Conservation (phyloP, 2,888 invertebrate genomes). For the Drosophila prostipennis region DNA sequence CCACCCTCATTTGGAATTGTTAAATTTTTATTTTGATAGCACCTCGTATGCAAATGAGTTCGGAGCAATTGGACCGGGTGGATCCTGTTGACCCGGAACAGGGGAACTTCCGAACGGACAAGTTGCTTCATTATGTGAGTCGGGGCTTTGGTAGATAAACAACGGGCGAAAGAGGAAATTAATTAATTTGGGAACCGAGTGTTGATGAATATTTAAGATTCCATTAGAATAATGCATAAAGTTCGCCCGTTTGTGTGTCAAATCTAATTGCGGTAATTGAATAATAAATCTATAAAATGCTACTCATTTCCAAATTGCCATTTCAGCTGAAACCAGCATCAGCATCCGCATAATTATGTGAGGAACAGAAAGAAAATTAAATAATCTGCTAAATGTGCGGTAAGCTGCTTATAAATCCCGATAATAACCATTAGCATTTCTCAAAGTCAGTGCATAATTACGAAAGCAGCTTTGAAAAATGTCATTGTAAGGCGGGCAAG, state of each 20-base stretch:
- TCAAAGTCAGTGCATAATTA: constrained; percentile 43
- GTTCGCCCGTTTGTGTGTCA: neutral
- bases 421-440: constrained; percentile 39
- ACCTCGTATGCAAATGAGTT: constrained; percentile 65
- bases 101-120: constrained; percentile 55
- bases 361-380: constrained; percentile 3
- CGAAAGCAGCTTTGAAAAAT: constrained; percentile 43
- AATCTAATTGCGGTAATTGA: constrained; percentile 41
- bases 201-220: constrained; percentile 35
- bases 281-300: constrained; percentile 26
- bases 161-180: constrained; percentile 39
- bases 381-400: constrained; percentile 28
- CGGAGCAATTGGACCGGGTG: constrained; percentile 8
- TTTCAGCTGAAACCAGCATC: neutral
- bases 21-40: constrained; percentile 57
- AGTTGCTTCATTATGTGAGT: constrained; percentile 66
- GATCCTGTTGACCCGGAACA: constrained; percentile 49
- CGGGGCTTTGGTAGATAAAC: constrained; percentile 57
- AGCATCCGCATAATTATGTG: constrained; percentile 1
- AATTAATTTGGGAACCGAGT: constrained; percentile 51
- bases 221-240: constrained; percentile 31
- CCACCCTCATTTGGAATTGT: constrained; percentile 30
- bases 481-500: constrained; percentile 15
- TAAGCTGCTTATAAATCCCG: constrained; percentile 32
- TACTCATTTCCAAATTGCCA: neutral